Conservation (phyloP, 2,113 vertebrate species). For the Lutjanus erythropterus region DNA sequence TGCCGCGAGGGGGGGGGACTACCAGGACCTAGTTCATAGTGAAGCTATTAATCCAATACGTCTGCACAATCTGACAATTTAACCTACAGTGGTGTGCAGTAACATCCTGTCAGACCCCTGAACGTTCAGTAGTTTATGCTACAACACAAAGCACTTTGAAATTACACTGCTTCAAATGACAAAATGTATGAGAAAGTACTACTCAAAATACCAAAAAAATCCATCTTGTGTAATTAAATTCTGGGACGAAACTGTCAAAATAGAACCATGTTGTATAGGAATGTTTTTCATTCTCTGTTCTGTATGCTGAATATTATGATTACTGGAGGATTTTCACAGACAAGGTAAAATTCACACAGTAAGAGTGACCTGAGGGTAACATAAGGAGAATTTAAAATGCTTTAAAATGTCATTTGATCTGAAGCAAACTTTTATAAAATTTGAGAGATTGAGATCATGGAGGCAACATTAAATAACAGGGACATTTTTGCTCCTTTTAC, state of each 20-base stretch:
- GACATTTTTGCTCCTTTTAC: background rate
- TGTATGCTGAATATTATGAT: too few species aligned
- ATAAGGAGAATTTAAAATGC: background rate
- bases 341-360: background rate
- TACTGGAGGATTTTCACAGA: too few species aligned
- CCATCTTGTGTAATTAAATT: background rate
- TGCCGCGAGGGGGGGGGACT: background rate
- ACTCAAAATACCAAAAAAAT: background rate
- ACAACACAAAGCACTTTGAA: background rate
- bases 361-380: background rate
- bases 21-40: background rate
- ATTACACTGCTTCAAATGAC: background rate
- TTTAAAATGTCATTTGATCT: too few species aligned
- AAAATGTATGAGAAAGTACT: background rate
- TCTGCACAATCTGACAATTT: background rate
- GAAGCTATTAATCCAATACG: constrained; percentile 1
- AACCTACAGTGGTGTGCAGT: background rate
- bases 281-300: too few species aligned
- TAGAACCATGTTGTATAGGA: background rate
- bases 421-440: too few species aligned
- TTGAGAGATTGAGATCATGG: too few species aligned
- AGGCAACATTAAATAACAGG: too few species aligned
- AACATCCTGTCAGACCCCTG: background rate
- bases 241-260: background rate
- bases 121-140: background rate